A percentile compares a stretch with the other conserved stretches of the same genome.
These are phyloP conservation scores for Nomada flava DNA, from an alignment of 2,888 invertebrate genomes.

Conservation along the genomic window DNA sequence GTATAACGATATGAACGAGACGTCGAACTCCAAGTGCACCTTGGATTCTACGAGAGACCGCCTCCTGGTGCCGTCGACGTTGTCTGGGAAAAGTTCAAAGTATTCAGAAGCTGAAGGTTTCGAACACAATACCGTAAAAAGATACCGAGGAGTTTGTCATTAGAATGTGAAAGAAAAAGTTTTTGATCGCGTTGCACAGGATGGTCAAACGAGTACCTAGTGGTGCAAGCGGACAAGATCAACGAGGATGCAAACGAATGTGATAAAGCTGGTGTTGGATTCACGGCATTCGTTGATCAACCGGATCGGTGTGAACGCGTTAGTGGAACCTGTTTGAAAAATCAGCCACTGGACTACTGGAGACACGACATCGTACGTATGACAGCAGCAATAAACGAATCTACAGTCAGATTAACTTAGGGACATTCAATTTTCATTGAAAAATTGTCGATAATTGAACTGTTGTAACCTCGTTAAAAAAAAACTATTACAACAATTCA, in stretches of 20 bases:
- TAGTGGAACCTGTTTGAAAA: conserved; percentile 84
- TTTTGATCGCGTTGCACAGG: conserved; percentile 23
- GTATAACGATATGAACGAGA: conserved; percentile 67
- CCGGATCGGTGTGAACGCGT: conserved; percentile 83
- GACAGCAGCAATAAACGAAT: conserved; percentile 53
- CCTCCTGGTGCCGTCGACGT: conserved; percentile 81
- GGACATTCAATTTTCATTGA: no score
- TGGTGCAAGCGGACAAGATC: conserved; percentile 81
- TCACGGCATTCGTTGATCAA: conserved; percentile 85
- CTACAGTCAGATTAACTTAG: background rate
- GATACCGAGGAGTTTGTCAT: background rate
- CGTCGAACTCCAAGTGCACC: conserved; percentile 48
- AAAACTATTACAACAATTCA: no score
- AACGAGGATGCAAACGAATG: conserved; percentile 84
- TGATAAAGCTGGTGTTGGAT: conserved; percentile 85
- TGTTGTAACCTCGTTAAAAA: no score
- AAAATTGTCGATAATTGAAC: no score
- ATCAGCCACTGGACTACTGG: conserved; percentile 85
- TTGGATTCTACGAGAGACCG: conserved; percentile 79
- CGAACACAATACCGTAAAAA: background rate
- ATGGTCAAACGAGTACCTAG: conserved; percentile 82
- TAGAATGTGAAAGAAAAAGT: background rate
- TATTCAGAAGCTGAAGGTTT: conserved; percentile 29
- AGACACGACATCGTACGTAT: conserved; percentile 81
- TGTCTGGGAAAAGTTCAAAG: conserved; percentile 32